Percentiles rank a stretch among this genome's conserved stretches.
These are phyloP conservation scores for Saguinus midas DNA, from an alignment of 2,113 vertebrate species.

Conservation along the genomic window DNA sequence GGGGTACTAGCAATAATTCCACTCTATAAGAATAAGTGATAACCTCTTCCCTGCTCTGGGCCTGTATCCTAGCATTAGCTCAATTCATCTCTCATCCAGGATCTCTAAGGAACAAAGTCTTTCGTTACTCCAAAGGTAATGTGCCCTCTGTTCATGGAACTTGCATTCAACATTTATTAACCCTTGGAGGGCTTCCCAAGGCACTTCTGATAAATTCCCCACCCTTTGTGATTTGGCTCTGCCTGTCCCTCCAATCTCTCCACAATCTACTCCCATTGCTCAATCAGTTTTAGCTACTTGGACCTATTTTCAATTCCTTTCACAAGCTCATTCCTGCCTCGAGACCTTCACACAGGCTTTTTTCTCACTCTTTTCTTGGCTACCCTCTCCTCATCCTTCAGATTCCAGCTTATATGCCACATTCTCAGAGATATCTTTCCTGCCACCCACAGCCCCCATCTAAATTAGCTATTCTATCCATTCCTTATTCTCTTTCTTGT, in stretches of 20 bases:
- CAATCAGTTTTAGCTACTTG: background rate
- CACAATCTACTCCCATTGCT: accelerated
- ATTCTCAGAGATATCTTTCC: background rate
- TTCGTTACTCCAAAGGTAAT: constrained; percentile 14
- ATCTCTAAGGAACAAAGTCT: background rate
- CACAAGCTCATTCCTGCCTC: background rate
- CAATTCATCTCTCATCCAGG: constrained; percentile 42
- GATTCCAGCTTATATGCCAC: background rate
- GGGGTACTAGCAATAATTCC: background rate
- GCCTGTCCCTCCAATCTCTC: background rate
- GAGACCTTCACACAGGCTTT: background rate
- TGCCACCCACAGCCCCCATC: background rate
- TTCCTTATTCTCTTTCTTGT: background rate
- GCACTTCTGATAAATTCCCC: background rate
- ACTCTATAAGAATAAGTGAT: background rate
- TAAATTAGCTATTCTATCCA: background rate
- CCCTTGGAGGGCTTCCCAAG: background rate
- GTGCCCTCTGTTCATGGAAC: background rate
- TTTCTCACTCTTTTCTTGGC: background rate
- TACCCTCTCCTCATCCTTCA: background rate
- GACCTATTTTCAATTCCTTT: background rate
- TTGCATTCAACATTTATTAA: background rate
- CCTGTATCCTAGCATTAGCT: constrained; percentile 12
- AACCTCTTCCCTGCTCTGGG: background rate
- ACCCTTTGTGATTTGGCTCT: too few relatives aligned